These are phyloP conservation scores for Flexamia atlantica DNA, from an alignment of 2,888 invertebrate species.

Conservation along the genomic window DNA sequence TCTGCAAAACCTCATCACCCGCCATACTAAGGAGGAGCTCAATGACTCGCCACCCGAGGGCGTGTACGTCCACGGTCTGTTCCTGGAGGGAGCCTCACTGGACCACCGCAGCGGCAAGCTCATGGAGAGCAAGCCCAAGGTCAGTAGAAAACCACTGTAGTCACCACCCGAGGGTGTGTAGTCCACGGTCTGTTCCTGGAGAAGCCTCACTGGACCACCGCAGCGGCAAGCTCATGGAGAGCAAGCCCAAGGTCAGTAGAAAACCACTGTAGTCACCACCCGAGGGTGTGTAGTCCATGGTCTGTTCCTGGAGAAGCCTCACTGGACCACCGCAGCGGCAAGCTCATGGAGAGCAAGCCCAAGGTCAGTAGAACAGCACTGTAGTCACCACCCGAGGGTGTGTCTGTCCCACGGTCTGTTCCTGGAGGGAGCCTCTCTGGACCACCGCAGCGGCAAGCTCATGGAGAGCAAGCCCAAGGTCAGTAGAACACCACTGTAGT, in stretches of 20 bases:
- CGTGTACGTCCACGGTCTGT: slow-evolving; percentile 93
- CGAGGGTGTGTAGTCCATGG: slow-evolving; percentile 96
- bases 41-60: slow-evolving; percentile 95
- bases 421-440: slow-evolving; percentile 95
- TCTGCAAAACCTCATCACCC: slow-evolving; percentile 94
- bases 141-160: slow-evolving; percentile 69
- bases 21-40: slow-evolving; percentile 92
- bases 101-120: slow-evolving; percentile 93
- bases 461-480: slow-evolving; percentile 95
- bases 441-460: slow-evolving; percentile 91
- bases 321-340: slow-evolving; percentile 91
- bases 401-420: slow-evolving; percentile 94
- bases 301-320: slow-evolving; percentile 96
- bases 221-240: slow-evolving; percentile 93
- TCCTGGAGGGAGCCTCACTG: slow-evolving; percentile 95
- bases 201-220: slow-evolving; percentile 94
- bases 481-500: slow-evolving; percentile 73
- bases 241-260: slow-evolving; percentile 85
- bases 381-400: slow-evolving; percentile 95
- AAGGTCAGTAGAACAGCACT: slow-evolving; percentile 78
- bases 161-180: slow-evolving; percentile 95
- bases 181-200: slow-evolving; percentile 95
- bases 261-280: slow-evolving; percentile 87
- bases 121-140: slow-evolving; percentile 94
- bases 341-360: slow-evolving; percentile 94